phyloP scores from a whole-genome alignment of 2,888 invertebrate genomes.

The Apamea crenata region DNA sequence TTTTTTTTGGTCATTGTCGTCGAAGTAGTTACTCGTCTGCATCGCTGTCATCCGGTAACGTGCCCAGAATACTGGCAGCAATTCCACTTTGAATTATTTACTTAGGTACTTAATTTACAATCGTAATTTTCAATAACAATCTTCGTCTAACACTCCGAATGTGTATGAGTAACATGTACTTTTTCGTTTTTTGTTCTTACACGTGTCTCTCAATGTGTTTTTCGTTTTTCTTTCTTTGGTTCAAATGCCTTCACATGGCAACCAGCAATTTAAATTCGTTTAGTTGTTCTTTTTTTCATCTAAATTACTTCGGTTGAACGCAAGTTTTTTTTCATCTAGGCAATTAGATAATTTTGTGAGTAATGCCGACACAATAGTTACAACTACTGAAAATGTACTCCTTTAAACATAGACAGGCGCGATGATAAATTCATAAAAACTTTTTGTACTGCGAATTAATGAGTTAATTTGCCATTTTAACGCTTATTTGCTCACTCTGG shows the following conservation, averaged over 20 bases:
- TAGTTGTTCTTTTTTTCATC: constrained; percentile 26
- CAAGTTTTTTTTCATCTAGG: constrained; percentile 4
- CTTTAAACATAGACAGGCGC: not conserved
- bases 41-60: not conserved
- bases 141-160: not conserved
- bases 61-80: not conserved
- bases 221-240: constrained; percentile 22
- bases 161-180: not conserved
- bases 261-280: constrained; percentile 31
- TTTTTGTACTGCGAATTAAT: not conserved
- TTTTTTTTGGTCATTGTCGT: not conserved
- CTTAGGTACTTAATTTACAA: not conserved
- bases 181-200: not conserved
- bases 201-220: constrained; percentile 24
- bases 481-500: constrained; percentile 19
- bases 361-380: constrained; percentile 4
- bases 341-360: constrained; percentile 6
- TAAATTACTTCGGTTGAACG: constrained; percentile 14
- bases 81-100: not conserved
- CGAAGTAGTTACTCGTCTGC: not conserved
- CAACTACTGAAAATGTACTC: not conserved
- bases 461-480: constrained; percentile 4
- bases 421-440: not conserved
- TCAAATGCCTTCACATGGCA: constrained; percentile 17
- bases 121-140: not conserved